Base-by-base conservation (phyloP, 2,888 invertebrate genomes). In the Drosophila picticornis region DNA sequence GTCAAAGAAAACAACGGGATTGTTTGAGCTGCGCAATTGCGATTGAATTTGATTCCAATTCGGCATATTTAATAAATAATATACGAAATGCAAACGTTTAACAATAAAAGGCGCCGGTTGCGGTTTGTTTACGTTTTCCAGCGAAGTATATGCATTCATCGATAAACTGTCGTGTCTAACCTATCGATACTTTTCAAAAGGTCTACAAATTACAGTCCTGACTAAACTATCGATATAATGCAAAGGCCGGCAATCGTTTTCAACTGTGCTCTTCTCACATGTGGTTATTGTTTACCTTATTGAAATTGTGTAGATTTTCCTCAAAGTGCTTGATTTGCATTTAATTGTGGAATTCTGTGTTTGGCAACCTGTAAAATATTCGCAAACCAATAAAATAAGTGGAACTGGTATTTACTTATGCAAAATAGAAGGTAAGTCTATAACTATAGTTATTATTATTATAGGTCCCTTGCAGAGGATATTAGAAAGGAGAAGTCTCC, bases 1-100 rank as follows among this genome's bases (percentile, higher is more conserved):
- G 94, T 99, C 99, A 91, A 99, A 98, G 94, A 99, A 99, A 13
- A 99, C 99, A 16, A 99, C 98, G 0, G 99, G 99, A 93, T 99
- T 99, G 90, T 97, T 98, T 31, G 98, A 96, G 93, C 98, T 96
- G 80, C 97, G 94, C 58, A 98, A 94, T 92, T 98, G 98, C 29
- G 96, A 95, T 92, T 98, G 98, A 91, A 98, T 97, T 94, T 98
- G 98, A 94, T 97, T 97, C 98, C 98, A 98, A 77, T 97, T 97
- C 19, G 98, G 98, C 98, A 98, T 98, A 38, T 60, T 87, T 32
- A 46, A 31, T 38, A 9, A 34, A 48, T 61, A 40, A 34, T 52
- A 25, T 7, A 50, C 34, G 27, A 62, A 62, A 60, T 55, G 59
- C 29, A 68, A 77, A 68, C 67, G 66, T 72, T 73, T 63, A 72